Base-by-base conservation (phyloP, 1,140 invertebrate genomes). In the Calliphora vicina region DNA sequence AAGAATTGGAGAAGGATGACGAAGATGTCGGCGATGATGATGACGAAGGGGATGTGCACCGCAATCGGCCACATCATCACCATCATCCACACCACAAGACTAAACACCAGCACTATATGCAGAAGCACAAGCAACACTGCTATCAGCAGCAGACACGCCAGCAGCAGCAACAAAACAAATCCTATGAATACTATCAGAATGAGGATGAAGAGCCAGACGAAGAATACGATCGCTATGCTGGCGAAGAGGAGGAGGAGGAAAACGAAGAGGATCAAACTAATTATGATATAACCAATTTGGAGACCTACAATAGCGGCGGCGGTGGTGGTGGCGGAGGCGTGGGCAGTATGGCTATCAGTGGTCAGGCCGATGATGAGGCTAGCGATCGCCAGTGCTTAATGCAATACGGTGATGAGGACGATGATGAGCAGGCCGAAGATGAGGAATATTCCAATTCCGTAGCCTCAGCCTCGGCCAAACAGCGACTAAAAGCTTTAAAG, bases 241-340 rank as follows among this genome's bases (percentile, higher is more conserved):
- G 71, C 6, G 71, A 78, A 8, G 45, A 45, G 0, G 61, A 72
- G 25, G 76, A 86, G 17, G 86, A 87, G n/a, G 88, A 89, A 61
- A 86, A 88, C 9, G 88, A 89, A 78, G 88, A 89, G 82, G 88
- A 89, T 86, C 88, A 89, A 85, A 89, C 88, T 2, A 86, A 89
- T 76, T 89, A 89, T 27, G 88, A 89, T 82, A 89, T 89, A 82
- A 89, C 88, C 74, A 89, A 89, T 83, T 89, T 89, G n/a, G 88
- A 89, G 27, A 89, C 88, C 12, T 89, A 89, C 26, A 88, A 89
- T 67, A 89, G 88, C 67, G 88, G 88, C 0, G 84, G 84, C 2
- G 6, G 50, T 17, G 72, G 50, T n/a, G 27, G 13, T 10, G 23
- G 29, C n/a, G n/a, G n/a, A n/a, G n/a, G n/a, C n/a, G n/a, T n/a